Base-by-base conservation (phyloP, 2,797 vertebrate genomes). In the Rousettus madagascariensis region DNA sequence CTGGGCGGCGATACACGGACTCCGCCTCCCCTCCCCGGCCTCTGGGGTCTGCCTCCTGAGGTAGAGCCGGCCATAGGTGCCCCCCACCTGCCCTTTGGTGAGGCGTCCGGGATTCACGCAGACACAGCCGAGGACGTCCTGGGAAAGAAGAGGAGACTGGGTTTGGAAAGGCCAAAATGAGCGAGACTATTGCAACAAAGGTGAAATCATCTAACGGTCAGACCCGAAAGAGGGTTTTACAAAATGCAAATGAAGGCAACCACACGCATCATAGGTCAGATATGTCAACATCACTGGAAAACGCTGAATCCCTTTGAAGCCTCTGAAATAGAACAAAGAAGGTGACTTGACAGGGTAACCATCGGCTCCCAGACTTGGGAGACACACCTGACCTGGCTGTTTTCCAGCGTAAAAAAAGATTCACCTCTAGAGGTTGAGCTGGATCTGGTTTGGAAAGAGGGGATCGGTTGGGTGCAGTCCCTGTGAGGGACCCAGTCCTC, bases 101-200 rank as follows among this genome's bases (percentile, higher is more conserved):
- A 99, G 98, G 1, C 99, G 99, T 3, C 99, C 99, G 0, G 99
- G 99, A 77, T 99, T 99, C 97, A 99, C 90, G 28, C 99, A 99
- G 6, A 99, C 93, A 0, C 99, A 99, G 93, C 99, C 99, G 2
- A 98, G 98, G 84, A 99, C 98, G 0, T 99, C 99, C 99, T 99
- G 96, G 0, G 33, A 36, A 86, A 3, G 33, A 65, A 41, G 41
- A 86, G 43, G 20, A 49, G 63, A 41, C 8, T 2, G 72, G 80
- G 41, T 59, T 46, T 49, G 72, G 71, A 80, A 17, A 92, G 80
- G 75, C 38, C 86, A 17, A 5, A 11, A 57, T 28, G 17, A 13
- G 49, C 0, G 24, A 74, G 28, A 11, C 38, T 0, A 9, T 69
- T 26, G n/a, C 26, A 53, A 78, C 53, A 30, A 30, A 9, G 33